A percentile compares a stretch with the other conserved stretches of the same genome.
These are phyloP conservation scores for Tachina lurida DNA, from an alignment of 2,888 invertebrate species.

Conservation along the genomic window DNA sequence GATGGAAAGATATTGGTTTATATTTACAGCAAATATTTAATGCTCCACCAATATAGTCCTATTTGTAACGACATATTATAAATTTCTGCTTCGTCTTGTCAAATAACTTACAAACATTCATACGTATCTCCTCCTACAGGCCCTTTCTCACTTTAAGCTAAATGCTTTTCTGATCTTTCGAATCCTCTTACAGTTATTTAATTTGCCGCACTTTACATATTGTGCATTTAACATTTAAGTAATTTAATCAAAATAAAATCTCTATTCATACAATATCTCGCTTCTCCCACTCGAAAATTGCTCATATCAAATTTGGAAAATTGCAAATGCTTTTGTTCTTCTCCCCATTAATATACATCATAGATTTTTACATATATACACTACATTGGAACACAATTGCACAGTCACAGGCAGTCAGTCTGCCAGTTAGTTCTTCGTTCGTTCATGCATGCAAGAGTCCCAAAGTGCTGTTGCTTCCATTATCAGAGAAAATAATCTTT, in stretches of 20 bases:
- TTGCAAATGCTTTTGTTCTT: constrained; percentile 49
- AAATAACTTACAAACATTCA: background rate
- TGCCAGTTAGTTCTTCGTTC: background rate
- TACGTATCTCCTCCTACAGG: no score
- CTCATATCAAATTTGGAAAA: constrained; percentile 61
- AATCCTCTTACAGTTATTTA: background rate
- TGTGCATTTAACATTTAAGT: constrained; percentile 31
- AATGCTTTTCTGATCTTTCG: background rate
- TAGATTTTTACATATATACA: background rate
- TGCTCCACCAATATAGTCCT: no score
- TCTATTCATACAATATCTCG: background rate
- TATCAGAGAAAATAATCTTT: constrained; percentile 48
- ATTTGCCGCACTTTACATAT: constrained; percentile 22
- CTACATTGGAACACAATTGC: background rate
- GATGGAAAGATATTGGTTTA: no score
- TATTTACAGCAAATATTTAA: no score
- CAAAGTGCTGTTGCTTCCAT: constrained; percentile 43
- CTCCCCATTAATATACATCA: background rate
- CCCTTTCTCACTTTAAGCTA: background rate
- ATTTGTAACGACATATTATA: no score
- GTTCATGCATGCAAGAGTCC: constrained; percentile 22
- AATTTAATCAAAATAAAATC: constrained; percentile 48
- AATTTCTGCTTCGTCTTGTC: background rate
- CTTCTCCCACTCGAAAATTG: constrained; percentile 32
- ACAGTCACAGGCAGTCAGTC: background rate